These are phyloP conservation scores for Limnephilus marmoratus DNA, from an alignment of 2,888 invertebrate species.

Conservation along the genomic window DNA sequence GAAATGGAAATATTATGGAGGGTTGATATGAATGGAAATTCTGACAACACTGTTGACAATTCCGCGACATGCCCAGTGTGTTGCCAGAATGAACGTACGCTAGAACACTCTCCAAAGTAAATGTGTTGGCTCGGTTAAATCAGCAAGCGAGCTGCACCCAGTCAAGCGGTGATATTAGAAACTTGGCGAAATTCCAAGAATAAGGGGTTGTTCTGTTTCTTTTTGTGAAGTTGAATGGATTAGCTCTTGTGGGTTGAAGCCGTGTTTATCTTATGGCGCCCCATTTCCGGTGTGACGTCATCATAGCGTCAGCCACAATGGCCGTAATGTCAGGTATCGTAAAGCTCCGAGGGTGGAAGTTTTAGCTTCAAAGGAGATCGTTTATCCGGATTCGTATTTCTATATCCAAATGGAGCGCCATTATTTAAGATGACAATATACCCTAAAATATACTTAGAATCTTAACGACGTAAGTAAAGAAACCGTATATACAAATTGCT, in stretches of 20 bases:
- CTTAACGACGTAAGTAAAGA: too few species aligned
- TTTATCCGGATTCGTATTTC: not conserved
- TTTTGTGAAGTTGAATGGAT: not conserved
- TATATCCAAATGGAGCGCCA: constrained; percentile 25
- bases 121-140: not conserved
- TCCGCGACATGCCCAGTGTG: not conserved
- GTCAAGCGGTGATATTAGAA: not conserved
- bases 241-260: not conserved
- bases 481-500: too few species aligned
- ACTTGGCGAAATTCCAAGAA: not conserved
- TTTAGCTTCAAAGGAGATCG: constrained; percentile 31
- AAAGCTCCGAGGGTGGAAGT: constrained; percentile 19
- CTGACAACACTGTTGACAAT: not conserved
- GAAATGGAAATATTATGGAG: not conserved
- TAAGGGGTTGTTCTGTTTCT: constrained; percentile 13
- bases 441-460: too few species aligned
- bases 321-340: constrained; percentile 46
- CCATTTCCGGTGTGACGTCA: constrained; percentile 45
- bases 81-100: not conserved
- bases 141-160: not conserved
- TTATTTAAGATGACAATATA: too few species aligned
- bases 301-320: constrained; percentile 31
- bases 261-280: constrained; percentile 48
- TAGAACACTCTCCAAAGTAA: not conserved
- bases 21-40: constrained; percentile 17